Evolutionary conservation across 2,888 invertebrate species (phyloP).

Genomic region (Epirrhoe tristata): DNA sequence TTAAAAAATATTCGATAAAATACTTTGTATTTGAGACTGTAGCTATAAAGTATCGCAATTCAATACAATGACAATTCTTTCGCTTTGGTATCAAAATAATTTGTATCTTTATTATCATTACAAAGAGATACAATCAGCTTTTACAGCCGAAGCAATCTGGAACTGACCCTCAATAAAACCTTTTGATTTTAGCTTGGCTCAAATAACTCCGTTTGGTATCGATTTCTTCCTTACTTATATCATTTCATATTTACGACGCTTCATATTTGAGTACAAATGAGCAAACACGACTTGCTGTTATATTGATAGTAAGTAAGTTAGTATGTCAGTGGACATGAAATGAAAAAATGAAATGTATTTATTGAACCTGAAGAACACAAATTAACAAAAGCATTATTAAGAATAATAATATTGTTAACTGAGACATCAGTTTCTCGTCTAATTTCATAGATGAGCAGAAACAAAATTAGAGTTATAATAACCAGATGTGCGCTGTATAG

Average conservation of each 20-base stretch:
- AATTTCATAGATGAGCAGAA: no score
- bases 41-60: not conserved
- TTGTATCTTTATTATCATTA: slow-evolving; percentile 51
- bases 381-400: no score
- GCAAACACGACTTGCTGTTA: not conserved
- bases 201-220: not conserved
- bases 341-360: no score
- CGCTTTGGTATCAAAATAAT: not conserved
- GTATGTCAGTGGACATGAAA: no score
- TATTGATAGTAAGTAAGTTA: no score
- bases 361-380: no score
- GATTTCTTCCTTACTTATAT: not conserved
- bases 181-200: slow-evolving; percentile 6
- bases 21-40: no score
- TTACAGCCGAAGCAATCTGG: slow-evolving; percentile 41
- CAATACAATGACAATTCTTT: not conserved
- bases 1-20: no score
- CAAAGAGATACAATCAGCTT: slow-evolving; percentile 55
- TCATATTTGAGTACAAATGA: not conserved
- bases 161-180: slow-evolving; percentile 22
- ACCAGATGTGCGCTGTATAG: no score
- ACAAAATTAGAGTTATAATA: no score
- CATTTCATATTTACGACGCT: not conserved
- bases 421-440: no score
- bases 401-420: no score